Percentiles rank a stretch among this genome's conserved stretches.
Conservation (phyloP, 2,797 vertebrate genomes). For the Glossophaga mutica region DNA sequence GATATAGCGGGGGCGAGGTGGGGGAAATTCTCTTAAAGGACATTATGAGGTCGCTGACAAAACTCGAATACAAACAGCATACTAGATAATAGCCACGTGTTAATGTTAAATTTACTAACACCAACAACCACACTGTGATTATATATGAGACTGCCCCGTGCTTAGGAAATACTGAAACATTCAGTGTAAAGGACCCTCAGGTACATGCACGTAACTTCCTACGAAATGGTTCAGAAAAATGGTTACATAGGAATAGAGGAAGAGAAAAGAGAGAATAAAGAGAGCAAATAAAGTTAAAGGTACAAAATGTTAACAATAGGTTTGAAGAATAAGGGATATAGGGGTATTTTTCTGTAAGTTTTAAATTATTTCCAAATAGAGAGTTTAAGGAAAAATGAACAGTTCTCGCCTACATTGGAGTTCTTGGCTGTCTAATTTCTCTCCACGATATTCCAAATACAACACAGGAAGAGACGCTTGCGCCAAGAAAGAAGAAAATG, state of each 20-base stretch:
- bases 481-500: constrained; percentile 72
- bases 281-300: neutral
- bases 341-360: neutral
- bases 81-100: neutral
- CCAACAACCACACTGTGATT: neutral
- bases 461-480: constrained; percentile 74
- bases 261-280: neutral
- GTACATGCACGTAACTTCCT: neutral
- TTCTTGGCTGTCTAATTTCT: constrained; percentile 72
- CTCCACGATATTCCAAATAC: constrained; percentile 74
- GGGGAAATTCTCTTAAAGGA: neutral
- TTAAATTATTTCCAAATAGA: constrained; percentile 10
- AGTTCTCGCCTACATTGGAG: constrained; percentile 71
- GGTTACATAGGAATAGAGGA: neutral
- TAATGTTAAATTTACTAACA: neutral
- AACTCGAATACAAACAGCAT: neutral
- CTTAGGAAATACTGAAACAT: neutral
- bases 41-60: neutral
- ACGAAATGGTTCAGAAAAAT: neutral
- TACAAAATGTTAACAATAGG: neutral
- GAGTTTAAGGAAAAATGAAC: constrained; percentile 40
- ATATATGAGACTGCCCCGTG: neutral
- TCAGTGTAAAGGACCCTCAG: neutral
- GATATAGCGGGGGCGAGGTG: neutral
- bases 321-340: neutral